Base-by-base conservation (phyloP, 37 sponge, comb jelly and placozoan species). In the Ephydatia muelleri region DNA sequence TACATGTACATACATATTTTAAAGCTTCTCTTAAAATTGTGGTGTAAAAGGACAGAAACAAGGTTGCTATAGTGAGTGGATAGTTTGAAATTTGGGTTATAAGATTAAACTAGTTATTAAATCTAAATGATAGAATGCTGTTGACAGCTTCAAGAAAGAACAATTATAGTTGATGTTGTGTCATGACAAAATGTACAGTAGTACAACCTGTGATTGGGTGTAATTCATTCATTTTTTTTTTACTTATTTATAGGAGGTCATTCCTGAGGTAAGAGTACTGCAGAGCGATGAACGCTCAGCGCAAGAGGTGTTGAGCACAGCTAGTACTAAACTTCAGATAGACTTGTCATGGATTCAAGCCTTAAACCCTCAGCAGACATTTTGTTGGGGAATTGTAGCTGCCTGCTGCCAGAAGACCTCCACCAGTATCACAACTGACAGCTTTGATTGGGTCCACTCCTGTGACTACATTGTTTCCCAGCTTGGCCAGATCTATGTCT, bases 341-440 rank as follows among this genome's bases (percentile, higher is more conserved):
- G 47, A 80, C 37, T 75, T 84, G 3, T 76, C 65, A 14, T 89
- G 90, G 90, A 67, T 89, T 2, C 23, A 48, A 27, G 38, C 64
- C 38, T 72, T 84, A 35, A 65, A 85, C 22, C 27, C 76, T 27
- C 77, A 77, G 57, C 90, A 90, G 72, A 67, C 39, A 0, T 90
- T 90, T 79, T 90, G 86, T 29, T 90, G 90, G 90, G 90, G 90
- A 9, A 69, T 90, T 33, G 70, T 90, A 4, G 82, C 90, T 47
- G 36, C 86, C 26, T 81, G 77, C 31, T 81, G 72, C 35, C 68
- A 65, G 0, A 85, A 85, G 71, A 76, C 82, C 2, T 38, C 43
- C 23, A 14, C 14, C 16, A 57, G 57, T 71, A 43, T 81, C 40
- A 76, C 72, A 13, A 30, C 19, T 29, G 86, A 90, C 23, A 85